Evolutionary conservation across 1,140 invertebrate species (phyloP).

Genomic region (Pissodes strobi): DNA sequence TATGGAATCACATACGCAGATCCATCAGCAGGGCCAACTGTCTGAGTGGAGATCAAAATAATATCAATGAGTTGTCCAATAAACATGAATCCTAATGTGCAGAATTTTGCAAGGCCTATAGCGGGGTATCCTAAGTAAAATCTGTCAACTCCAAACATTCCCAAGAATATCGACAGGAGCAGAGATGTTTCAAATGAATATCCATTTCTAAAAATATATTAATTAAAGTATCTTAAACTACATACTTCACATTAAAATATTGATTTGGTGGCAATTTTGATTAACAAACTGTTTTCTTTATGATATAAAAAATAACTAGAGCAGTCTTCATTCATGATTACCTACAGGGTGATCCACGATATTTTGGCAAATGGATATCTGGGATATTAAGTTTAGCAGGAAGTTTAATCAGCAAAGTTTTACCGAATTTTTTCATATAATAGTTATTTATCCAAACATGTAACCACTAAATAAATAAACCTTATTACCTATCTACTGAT

Average conservation of each 20-base stretch:
- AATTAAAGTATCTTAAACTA: conserved; percentile 40
- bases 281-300: no score
- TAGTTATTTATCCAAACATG: no score
- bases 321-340: no score
- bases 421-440: no score
- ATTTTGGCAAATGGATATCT: no score
- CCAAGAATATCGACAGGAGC: conserved; percentile 91
- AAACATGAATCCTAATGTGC: conserved; percentile 95
- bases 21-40: conserved; percentile 92
- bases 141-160: conserved; percentile 96
- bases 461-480: no score
- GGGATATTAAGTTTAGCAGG: no score
- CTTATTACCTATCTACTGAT: no score
- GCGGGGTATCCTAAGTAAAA: conserved; percentile 97
- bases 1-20: conserved; percentile 95
- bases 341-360: no score
- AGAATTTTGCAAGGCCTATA: conserved; percentile 91
- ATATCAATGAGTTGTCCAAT: conserved; percentile 95
- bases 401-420: no score
- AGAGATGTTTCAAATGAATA: conserved; percentile 92
- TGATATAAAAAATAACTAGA: no score
- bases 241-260: background rate
- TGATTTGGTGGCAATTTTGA: no score
- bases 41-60: conserved; percentile 89
- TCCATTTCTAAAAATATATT: conserved; percentile 72